phyloP scores from a whole-genome alignment of 2,797 vertebrate species.

The Momotus momota region DNA sequence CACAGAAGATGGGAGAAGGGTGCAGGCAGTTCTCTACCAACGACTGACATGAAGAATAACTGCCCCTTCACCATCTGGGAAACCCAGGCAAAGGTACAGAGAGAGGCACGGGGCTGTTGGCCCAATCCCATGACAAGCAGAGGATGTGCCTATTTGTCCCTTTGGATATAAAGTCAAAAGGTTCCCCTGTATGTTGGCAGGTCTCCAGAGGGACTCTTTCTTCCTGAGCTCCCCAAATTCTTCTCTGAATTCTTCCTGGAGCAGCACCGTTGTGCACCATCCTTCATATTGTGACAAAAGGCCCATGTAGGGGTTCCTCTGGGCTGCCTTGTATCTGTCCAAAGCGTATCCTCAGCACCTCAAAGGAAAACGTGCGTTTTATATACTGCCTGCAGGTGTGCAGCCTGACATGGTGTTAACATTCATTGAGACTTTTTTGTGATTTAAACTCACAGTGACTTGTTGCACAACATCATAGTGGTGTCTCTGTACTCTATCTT shows the following conservation, averaged over 20 bases:
- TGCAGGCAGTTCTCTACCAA: neutral
- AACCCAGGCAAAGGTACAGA: neutral
- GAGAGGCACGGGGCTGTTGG: neutral
- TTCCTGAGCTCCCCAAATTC: neutral
- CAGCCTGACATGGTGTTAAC: neutral
- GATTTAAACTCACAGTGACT: neutral
- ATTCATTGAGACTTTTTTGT: neutral
- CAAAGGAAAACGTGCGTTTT: neutral
- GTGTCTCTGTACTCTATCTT: neutral
- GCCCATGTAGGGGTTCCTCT: neutral
- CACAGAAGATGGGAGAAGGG: neutral
- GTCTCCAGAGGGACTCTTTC: neutral
- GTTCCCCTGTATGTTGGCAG: neutral
- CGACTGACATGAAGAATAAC: neutral
- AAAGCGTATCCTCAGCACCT: accelerated
- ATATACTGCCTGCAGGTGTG: neutral
- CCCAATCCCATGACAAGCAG: neutral
- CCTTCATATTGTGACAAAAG: neutral
- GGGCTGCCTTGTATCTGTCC: neutral
- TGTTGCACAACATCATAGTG: neutral
- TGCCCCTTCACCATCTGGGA: neutral
- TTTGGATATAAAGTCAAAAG: neutral
- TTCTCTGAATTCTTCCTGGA: neutral
- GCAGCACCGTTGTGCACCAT: neutral
- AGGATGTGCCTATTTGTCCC: neutral